Evolutionary conservation across 2,888 invertebrate species (phyloP).

Genomic region (Eumacrocentrus americanus): DNA sequence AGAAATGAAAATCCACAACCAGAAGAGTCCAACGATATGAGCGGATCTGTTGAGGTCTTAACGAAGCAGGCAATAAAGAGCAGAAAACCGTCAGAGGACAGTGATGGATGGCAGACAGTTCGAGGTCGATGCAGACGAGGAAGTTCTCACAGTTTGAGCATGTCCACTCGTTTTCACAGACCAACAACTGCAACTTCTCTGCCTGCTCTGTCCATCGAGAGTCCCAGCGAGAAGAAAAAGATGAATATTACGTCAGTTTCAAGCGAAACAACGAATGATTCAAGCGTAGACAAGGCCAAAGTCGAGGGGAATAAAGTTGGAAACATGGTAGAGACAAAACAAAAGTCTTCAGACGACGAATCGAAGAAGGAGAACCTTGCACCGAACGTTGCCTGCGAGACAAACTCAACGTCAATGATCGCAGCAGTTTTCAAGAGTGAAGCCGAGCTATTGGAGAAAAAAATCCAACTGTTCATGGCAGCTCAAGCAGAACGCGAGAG

Average conservation of each 20-base stretch:
- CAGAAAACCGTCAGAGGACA: constrained; percentile 56
- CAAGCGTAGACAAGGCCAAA: constrained; percentile 28
- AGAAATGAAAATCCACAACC: background rate
- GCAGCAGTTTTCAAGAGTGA: constrained; percentile 59
- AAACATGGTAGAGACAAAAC: constrained; percentile 32
- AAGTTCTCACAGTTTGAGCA: constrained; percentile 68
- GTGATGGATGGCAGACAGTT: constrained; percentile 90
- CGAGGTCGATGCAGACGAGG: constrained; percentile 74
- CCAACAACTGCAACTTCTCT: constrained; percentile 84
- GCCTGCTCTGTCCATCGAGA: constrained; percentile 69
- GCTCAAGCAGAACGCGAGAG: constrained; percentile 60
- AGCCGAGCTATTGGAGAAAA: constrained; percentile 57
- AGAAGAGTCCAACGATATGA: constrained; percentile 48
- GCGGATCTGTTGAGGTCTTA: constrained; percentile 51
- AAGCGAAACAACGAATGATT: constrained; percentile 37
- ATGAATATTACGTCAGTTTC: constrained; percentile 47
- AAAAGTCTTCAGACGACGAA: constrained; percentile 31
- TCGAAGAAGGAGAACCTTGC: constrained; percentile 25
- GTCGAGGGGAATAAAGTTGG: constrained; percentile 46
- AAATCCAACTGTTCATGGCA: constrained; percentile 59
- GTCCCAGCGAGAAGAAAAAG: constrained; percentile 48
- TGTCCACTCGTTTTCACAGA: constrained; percentile 77
- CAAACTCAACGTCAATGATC: constrained; percentile 58
- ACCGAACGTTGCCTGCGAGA: constrained; percentile 39
- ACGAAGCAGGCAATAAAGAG: constrained; percentile 48